Conservation (phyloP, 1,140 invertebrate genomes). For the Meteorus sp. region DNA sequence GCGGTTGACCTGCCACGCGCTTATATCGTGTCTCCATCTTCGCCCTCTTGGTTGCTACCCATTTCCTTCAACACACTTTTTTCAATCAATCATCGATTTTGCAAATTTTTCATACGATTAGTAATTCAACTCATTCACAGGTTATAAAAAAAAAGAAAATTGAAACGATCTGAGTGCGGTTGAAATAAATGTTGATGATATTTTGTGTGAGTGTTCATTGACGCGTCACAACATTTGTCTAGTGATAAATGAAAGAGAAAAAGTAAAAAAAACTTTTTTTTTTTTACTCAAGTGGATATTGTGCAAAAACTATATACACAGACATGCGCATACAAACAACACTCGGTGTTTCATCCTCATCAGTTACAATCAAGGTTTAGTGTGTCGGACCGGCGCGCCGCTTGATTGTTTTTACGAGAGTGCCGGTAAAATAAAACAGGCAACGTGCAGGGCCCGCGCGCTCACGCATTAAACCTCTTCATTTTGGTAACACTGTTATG, state of each 20-base stretch:
- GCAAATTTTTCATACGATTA: no score
- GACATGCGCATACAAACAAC: constrained; percentile 10
- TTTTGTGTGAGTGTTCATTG: not conserved
- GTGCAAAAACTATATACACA: not conserved
- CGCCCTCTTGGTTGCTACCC: no score
- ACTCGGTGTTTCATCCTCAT: constrained; percentile 42
- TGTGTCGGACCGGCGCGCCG: constrained; percentile 40
- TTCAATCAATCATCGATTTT: no score
- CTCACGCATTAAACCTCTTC: constrained; percentile 49
- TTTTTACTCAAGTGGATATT: no score
- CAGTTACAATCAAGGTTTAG: constrained; percentile 53
- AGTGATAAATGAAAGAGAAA: no score
- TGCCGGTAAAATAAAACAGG: constrained; percentile 30
- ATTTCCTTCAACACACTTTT: no score
- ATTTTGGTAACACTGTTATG: constrained; percentile 53
- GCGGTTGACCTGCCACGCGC: constrained; percentile 30
- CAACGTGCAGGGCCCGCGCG: constrained; percentile 17
- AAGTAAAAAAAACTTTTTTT: no score
- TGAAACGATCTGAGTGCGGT: no score
- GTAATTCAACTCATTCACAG: no score
- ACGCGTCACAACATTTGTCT: not conserved
- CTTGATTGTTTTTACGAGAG: constrained; percentile 57
- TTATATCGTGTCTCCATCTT: constrained; percentile 20
- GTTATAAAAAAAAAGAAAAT: no score
- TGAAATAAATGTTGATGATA: no score